These are phyloP conservation scores for Acanthococcus lagerstroemiae DNA, from an alignment of 2,888 invertebrate species.

Conservation along the genomic window DNA sequence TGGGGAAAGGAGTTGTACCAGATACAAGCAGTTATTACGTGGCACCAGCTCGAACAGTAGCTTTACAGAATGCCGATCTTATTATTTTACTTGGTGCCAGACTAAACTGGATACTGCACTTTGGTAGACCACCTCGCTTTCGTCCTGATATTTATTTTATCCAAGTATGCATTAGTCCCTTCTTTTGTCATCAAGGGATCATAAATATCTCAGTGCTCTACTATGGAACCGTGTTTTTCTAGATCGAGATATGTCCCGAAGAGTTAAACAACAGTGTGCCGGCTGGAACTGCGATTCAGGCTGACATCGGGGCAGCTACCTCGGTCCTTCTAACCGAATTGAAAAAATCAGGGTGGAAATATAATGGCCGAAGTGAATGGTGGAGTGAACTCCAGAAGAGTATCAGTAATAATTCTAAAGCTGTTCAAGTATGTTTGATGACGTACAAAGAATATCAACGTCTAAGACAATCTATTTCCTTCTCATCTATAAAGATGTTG, in stretches of 20 bases:
- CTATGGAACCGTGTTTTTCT: slow-evolving; percentile 32
- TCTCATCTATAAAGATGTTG: slow-evolving; percentile 23
- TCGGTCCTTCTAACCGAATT: slow-evolving; percentile 53
- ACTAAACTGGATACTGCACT: slow-evolving; percentile 96
- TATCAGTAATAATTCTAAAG: slow-evolving; percentile 59
- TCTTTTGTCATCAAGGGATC: neutral
- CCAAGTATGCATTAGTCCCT: slow-evolving; percentile 49
- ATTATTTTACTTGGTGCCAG: slow-evolving; percentile 80
- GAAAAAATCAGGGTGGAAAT: slow-evolving; percentile 49
- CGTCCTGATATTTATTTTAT: slow-evolving; percentile 73
- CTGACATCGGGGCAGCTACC: slow-evolving; percentile 68
- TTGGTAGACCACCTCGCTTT: slow-evolving; percentile 80
- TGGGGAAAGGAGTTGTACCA: slow-evolving; percentile 59
- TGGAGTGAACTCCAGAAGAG: slow-evolving; percentile 63
- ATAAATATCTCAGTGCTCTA: neutral
- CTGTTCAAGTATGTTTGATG: slow-evolving; percentile 58
- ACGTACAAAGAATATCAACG: slow-evolving; percentile 3
- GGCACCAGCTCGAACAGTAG: slow-evolving; percentile 75
- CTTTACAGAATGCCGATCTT: slow-evolving; percentile 78
- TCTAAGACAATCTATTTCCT: slow-evolving; percentile 22
- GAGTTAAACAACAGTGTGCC: slow-evolving; percentile 84
- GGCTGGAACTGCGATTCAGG: slow-evolving; percentile 68
- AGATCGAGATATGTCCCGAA: slow-evolving; percentile 80
- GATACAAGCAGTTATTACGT: slow-evolving; percentile 51
- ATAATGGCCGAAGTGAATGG: slow-evolving; percentile 55